These are phyloP conservation scores for Lingula anatina DNA, from an alignment of 2,888 invertebrate genomes.

Conservation along the genomic window DNA sequence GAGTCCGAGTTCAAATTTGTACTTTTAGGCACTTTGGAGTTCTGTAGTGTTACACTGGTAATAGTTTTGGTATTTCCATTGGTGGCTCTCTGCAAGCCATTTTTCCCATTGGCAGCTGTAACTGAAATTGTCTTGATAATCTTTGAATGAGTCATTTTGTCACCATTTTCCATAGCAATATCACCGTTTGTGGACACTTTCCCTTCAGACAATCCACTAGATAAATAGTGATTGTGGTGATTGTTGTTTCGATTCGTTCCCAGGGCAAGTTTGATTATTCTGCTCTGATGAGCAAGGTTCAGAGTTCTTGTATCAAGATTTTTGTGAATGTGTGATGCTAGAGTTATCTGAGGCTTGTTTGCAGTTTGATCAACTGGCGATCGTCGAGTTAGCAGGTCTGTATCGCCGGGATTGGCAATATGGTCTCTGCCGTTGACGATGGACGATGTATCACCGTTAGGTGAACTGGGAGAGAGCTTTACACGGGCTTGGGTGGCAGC, in stretches of 20 bases:
- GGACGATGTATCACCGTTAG: conserved; percentile 4
- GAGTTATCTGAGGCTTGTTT: not conserved
- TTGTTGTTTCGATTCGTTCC: not conserved
- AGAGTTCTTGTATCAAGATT: not conserved
- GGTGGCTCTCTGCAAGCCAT: not conserved
- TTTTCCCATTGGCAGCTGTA: not conserved
- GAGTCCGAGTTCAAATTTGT: not conserved
- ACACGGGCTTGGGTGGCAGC: conserved; percentile 52
- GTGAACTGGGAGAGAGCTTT: conserved; percentile 31
- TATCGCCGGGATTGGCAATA: too few relatives aligned
- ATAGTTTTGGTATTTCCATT: not conserved
- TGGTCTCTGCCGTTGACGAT: not conserved
- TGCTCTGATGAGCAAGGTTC: not conserved
- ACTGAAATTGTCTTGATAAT: not conserved
- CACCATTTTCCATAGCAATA: too few relatives aligned
- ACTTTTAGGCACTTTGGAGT: not conserved
- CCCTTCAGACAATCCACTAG: too few relatives aligned
- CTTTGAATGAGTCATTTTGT: too few relatives aligned
- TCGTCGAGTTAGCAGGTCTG: not conserved
- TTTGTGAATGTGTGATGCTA: not conserved
- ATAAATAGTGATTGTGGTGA: not conserved
- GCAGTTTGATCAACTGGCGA: too few relatives aligned
- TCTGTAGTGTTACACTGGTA: not conserved
- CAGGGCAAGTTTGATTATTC: not conserved
- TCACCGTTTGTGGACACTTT: not conserved